Percentiles rank a stretch among this genome's conserved stretches.
phyloP scores from a whole-genome alignment of 2,888 invertebrate species.

The Metallyticus violacea region DNA sequence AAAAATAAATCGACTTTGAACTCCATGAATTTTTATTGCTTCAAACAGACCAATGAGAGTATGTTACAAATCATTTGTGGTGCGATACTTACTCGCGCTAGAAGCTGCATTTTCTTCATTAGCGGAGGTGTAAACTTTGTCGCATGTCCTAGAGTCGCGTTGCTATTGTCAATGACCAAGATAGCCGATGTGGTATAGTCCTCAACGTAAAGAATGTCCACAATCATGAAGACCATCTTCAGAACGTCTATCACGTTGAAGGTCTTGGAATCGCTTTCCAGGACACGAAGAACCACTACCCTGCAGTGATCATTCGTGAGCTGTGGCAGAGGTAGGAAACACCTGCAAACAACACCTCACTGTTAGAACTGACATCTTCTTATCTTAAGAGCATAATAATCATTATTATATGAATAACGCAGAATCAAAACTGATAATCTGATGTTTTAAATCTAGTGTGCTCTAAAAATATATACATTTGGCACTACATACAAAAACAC shows the following conservation, averaged over 20 bases:
- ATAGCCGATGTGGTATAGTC: conserved; percentile 44
- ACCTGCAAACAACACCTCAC: too few species aligned
- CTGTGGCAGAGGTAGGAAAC: background rate
- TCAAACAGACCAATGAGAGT: too few species aligned
- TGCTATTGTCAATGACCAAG: conserved; percentile 38
- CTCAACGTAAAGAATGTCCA: conserved; percentile 43
- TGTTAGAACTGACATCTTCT: too few species aligned
- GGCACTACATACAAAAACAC: too few species aligned
- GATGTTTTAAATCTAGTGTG: too few species aligned
- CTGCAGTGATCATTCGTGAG: conserved; percentile 1
- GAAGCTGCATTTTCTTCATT: conserved; percentile 41
- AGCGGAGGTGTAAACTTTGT: conserved; percentile 42
- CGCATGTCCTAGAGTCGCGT: conserved; percentile 42
- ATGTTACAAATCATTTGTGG: too few species aligned
- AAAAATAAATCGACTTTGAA: too few species aligned
- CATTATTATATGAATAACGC: too few species aligned
- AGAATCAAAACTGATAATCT: too few species aligned
- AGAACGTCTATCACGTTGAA: conserved; percentile 42
- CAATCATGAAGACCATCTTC: conserved; percentile 44
- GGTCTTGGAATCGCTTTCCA: conserved; percentile 37
- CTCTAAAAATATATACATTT: too few species aligned
- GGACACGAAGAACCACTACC: background rate
- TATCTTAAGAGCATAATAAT: too few species aligned
- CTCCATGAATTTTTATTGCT: too few species aligned
- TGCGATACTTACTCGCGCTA: background rate